Conservation (phyloP, 2,888 invertebrate species). For the Sipha maydis region DNA sequence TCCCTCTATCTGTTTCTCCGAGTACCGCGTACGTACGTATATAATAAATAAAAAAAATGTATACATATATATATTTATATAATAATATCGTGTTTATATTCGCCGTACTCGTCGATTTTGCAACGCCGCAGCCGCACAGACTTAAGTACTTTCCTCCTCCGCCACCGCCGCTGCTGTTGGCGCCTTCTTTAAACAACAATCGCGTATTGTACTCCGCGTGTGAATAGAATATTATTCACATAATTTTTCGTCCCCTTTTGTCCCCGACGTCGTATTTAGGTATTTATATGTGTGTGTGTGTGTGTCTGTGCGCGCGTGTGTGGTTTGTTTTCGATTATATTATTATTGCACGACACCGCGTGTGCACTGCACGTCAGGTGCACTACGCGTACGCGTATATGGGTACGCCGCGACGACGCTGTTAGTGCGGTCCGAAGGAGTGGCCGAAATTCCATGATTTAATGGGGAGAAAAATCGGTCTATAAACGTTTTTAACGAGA, state of each 20-base stretch:
- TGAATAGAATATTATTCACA: slow-evolving; percentile 36
- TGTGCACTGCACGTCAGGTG: background rate
- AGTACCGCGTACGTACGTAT: background rate
- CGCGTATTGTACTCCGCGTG: slow-evolving; percentile 39
- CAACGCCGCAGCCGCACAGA: slow-evolving; percentile 28
- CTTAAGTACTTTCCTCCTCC: slow-evolving; percentile 15
- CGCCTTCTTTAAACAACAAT: slow-evolving; percentile 58
- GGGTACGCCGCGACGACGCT: background rate
- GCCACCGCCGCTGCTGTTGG: slow-evolving; percentile 27
- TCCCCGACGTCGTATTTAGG: background rate
- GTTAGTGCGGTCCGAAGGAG: slow-evolving; percentile 34
- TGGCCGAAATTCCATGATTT: slow-evolving; percentile 31
- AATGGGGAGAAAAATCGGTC: background rate
- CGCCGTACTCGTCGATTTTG: slow-evolving; percentile 14
- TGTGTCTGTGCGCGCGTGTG: too few relatives aligned
- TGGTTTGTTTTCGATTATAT: slow-evolving; percentile 48
- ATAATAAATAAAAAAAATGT: background rate
- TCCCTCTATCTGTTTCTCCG: background rate
- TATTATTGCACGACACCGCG: slow-evolving; percentile 20
- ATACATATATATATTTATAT: background rate
- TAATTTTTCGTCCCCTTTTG: slow-evolving; percentile 53
- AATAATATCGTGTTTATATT: background rate
- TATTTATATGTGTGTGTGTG: slow-evolving; percentile 17
- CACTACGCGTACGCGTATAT: background rate
- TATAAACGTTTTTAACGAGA: slow-evolving; percentile 9